Conservation (phyloP, 2,888 invertebrate species). For the Onchidella celtica region DNA sequence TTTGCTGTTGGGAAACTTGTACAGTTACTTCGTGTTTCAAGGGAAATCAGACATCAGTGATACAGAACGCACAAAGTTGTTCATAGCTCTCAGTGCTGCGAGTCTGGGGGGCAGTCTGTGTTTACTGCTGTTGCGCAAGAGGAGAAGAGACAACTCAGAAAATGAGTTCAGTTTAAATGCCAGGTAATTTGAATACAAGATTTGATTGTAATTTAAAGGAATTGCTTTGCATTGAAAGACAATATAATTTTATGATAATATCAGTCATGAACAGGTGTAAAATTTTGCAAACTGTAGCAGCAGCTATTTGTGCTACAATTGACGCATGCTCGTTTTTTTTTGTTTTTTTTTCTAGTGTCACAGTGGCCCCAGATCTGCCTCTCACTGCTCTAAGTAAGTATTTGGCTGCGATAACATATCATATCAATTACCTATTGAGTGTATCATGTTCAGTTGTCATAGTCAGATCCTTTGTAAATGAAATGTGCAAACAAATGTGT, state of each 20-base stretch:
- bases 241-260: no score
- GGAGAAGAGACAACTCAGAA: conserved; percentile 59
- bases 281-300: no score
- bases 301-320: no score
- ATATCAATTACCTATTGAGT: no score
- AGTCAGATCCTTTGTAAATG: no score
- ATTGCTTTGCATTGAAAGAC: no score
- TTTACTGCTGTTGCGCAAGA: conserved; percentile 74
- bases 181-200: no score
- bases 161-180: conserved; percentile 63
- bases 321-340: no score
- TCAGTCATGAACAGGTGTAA: neutral
- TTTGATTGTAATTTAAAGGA: no score
- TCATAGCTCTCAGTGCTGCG: conserved; percentile 88
- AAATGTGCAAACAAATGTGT: no score
- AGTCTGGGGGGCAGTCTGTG: conserved; percentile 85
- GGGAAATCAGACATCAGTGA: conserved; percentile 88
- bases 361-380: conserved; percentile 52
- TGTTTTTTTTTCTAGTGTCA: conserved; percentile 35
- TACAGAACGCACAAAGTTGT: conserved; percentile 88
- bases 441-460: no score
- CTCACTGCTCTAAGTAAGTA: conserved; percentile 62
- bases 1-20: conserved; percentile 96
- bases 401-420: no score
- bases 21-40: conserved; percentile 94